A percentile compares a stretch with the other conserved stretches of the same genome.
These are phyloP conservation scores for Petrolisthes cinctipes DNA, from an alignment of 2,888 invertebrate species.

Conservation along the genomic window DNA sequence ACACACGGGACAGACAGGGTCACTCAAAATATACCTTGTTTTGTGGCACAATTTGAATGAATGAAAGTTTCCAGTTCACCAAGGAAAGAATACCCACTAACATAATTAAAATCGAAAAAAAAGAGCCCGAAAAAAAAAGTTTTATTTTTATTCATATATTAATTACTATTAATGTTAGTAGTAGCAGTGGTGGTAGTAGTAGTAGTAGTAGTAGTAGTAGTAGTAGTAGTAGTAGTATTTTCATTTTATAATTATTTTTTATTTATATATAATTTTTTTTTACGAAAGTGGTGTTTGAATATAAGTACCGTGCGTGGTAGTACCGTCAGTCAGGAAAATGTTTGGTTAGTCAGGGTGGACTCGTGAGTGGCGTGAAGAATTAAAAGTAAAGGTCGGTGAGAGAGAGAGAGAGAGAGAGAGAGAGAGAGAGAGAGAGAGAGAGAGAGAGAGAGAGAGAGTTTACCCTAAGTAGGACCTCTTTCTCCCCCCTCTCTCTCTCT, in stretches of 20 bases:
- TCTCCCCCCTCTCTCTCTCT: not conserved
- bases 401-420: not conserved
- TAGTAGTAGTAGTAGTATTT: not conserved
- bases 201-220: slow-evolving; percentile 5
- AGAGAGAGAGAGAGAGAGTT: not conserved
- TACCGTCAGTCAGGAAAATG: not conserved
- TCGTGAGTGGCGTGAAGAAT: not conserved
- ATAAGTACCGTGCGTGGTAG: not conserved
- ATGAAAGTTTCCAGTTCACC: too few species aligned
- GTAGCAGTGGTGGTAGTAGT: not conserved
- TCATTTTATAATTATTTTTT: not conserved
- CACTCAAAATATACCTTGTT: too few species aligned
- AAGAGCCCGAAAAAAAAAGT: not conserved
- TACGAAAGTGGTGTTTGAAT: not conserved
- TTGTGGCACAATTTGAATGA: too few species aligned
- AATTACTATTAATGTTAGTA: not conserved
- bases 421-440: not conserved
- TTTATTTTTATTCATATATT: not conserved
- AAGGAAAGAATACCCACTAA: too few species aligned
- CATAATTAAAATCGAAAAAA: too few species aligned
- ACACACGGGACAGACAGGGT: too few species aligned
- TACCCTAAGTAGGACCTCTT: not conserved
- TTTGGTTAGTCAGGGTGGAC: not conserved
- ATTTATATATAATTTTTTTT: too few species aligned
- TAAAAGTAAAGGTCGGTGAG: not conserved